Evolutionary conservation across 2,888 invertebrate genomes (phyloP).

Genomic region (Anticlea derivata): DNA sequence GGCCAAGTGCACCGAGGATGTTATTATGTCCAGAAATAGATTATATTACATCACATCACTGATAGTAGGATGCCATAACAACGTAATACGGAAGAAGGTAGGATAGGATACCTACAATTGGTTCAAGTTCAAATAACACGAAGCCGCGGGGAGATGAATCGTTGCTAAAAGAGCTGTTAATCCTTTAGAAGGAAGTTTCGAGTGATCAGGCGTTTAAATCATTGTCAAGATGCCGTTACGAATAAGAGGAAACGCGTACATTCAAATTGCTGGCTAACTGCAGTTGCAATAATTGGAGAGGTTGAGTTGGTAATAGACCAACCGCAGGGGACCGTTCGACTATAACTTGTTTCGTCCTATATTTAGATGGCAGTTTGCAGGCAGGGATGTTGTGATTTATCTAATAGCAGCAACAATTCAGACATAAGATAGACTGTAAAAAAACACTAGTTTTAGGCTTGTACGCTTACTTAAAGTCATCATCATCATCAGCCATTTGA

Average conservation of each 20-base stretch:
- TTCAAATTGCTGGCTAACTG: constrained; percentile 63
- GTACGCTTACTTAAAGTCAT: no score
- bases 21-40: constrained; percentile 70
- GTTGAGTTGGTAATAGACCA: constrained; percentile 58
- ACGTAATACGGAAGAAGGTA: constrained; percentile 2
- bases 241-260: constrained; percentile 63
- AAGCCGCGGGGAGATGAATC: no score
- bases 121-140: background rate
- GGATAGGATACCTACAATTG: constrained; percentile 1
- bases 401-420: constrained; percentile 42
- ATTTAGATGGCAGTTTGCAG: constrained; percentile 58
- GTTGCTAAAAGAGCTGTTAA: no score
- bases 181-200: constrained; percentile 7
- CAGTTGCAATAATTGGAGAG: constrained; percentile 67
- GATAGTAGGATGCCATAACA: constrained; percentile 15
- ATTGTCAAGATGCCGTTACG: constrained; percentile 43
- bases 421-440: constrained; percentile 23
- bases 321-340: constrained; percentile 53
- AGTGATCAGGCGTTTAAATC: constrained; percentile 34
- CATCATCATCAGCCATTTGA: no score
- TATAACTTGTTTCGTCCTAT: constrained; percentile 56
- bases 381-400: constrained; percentile 58
- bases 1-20: constrained; percentile 80
- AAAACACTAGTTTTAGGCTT: no score
- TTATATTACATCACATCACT: constrained; percentile 39